These are phyloP conservation scores for Psammodynastes pulverulentus DNA, from an alignment of 2,113 vertebrate genomes.

Conservation along the genomic window DNA sequence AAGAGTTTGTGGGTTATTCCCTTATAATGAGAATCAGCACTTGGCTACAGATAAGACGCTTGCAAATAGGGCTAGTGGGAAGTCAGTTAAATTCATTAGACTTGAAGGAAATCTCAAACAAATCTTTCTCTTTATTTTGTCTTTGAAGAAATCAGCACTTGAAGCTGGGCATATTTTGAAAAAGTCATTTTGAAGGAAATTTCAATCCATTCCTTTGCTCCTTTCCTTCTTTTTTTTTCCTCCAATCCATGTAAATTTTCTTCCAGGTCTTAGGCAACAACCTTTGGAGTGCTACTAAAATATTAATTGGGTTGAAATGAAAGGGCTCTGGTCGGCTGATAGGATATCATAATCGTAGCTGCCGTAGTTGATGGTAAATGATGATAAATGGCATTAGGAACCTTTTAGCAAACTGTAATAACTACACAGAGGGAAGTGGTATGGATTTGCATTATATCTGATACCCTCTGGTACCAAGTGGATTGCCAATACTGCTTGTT, in stretches of 20 bases:
- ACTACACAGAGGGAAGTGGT: conserved; percentile 77
- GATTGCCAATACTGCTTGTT: conserved; percentile 98
- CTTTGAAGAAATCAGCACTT: conserved; percentile 32
- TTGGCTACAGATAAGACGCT: conserved; percentile 35
- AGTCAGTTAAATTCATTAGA: not conserved
- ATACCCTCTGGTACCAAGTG: conserved; percentile 87
- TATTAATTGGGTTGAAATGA: conserved; percentile 86
- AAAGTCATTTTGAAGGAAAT: not conserved
- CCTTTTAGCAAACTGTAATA: conserved; percentile 88
- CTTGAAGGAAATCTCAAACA: conserved; percentile 24
- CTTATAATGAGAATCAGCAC: conserved; percentile 39
- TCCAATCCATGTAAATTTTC: conserved; percentile 74
- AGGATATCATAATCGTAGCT: conserved; percentile 83
- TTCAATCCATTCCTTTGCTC: not conserved
- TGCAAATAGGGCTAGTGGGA: conserved; percentile 47
- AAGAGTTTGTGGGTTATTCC: conserved; percentile 37
- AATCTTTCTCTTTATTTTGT: conserved; percentile 26
- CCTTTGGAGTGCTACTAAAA: conserved; percentile 82
- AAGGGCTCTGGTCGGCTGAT: conserved; percentile 76
- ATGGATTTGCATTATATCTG: conserved; percentile 87
- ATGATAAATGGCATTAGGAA: conserved; percentile 89
- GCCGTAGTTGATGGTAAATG: conserved; percentile 82
- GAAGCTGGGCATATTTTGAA: conserved; percentile 42
- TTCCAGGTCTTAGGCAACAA: conserved; percentile 71
- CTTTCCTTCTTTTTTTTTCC: conserved; percentile 14